Evolutionary conservation across 1,140 invertebrate genomes (phyloP).

Genomic region (Gonatopus flavifemur): DNA sequence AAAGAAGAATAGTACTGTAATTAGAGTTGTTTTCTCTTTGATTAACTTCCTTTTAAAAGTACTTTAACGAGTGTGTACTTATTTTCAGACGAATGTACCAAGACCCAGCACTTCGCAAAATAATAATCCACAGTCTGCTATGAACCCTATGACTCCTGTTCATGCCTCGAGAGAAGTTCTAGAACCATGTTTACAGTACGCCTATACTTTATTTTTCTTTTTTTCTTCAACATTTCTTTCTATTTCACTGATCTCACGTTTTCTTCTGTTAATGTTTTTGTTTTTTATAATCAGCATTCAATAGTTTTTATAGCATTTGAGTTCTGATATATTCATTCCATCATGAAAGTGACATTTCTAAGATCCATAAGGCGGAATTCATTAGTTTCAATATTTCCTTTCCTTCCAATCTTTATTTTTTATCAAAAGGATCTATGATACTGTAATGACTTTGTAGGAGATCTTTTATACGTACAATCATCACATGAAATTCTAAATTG

Average conservation of each 20-base stretch:
- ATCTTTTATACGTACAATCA: too few relatives aligned
- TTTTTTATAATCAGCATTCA: too few relatives aligned
- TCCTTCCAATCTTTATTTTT: too few relatives aligned
- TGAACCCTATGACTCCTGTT: slow-evolving; percentile 40
- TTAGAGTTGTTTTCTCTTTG: too few relatives aligned
- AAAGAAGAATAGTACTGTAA: too few relatives aligned
- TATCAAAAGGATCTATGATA: too few relatives aligned
- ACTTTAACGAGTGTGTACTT: not conserved
- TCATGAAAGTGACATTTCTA: not conserved
- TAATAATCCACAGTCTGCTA: slow-evolving; percentile 40
- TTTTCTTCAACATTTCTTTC: not conserved
- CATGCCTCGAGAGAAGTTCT: slow-evolving; percentile 39
- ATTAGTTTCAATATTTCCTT: not conserved
- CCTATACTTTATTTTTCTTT: slow-evolving; percentile 7
- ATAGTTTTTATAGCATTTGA: too few relatives aligned
- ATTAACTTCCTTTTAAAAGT: not conserved
- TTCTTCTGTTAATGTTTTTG: too few relatives aligned
- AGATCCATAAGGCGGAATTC: not conserved
- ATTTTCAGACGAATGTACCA: slow-evolving; percentile 43
- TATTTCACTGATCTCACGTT: too few relatives aligned
- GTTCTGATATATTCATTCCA: too few relatives aligned
- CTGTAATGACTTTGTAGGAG: too few relatives aligned
- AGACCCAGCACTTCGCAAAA: slow-evolving; percentile 43
- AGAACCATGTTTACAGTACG: slow-evolving; percentile 51
- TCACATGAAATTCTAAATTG: too few relatives aligned